Percentiles rank a stretch among this genome's conserved stretches.
Evolutionary conservation across 1,140 invertebrate genomes (phyloP).

Genomic region (Chrysoperla carnea): DNA sequence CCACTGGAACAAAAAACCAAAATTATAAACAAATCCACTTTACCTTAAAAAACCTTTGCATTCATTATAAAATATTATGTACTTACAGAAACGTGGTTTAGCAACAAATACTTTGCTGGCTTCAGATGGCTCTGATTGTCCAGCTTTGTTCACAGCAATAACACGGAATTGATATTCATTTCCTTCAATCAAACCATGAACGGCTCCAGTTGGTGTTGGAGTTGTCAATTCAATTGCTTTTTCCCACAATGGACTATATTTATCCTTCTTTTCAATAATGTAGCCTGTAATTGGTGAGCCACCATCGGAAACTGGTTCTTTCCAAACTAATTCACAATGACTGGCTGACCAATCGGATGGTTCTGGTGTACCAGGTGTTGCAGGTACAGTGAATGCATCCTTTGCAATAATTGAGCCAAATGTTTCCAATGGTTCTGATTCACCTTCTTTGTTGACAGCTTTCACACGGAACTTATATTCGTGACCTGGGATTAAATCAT

Average conservation of each 20-base stretch:
- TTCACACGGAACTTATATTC: slow-evolving; percentile 98
- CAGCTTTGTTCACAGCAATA: slow-evolving; percentile 87
- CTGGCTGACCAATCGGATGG: slow-evolving; percentile 83
- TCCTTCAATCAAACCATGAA: slow-evolving; percentile 84
- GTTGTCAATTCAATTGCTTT: slow-evolving; percentile 67
- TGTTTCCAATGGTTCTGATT: slow-evolving; percentile 91
- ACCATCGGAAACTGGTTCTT: slow-evolving; percentile 64
- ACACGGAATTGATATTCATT: slow-evolving; percentile 98
- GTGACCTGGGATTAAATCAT: slow-evolving; percentile 77
- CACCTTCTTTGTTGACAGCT: slow-evolving; percentile 91
- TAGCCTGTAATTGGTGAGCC: slow-evolving; percentile 87
- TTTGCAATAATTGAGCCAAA: slow-evolving; percentile 83
- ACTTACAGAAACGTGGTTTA: slow-evolving; percentile 70
- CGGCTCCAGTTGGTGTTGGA: slow-evolving; percentile 47
- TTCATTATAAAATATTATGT: background rate
- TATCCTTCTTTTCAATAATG: slow-evolving; percentile 93
- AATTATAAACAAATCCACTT: slow-evolving; percentile 3
- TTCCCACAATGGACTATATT: slow-evolving; percentile 85
- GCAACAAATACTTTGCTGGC: slow-evolving; percentile 77
- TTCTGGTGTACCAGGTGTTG: slow-evolving; percentile 67
- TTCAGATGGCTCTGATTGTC: slow-evolving; percentile 74
- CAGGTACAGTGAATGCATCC: slow-evolving; percentile 82
- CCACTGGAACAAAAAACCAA: slow-evolving; percentile 36
- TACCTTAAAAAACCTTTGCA: background rate
- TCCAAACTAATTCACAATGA: slow-evolving; percentile 77